Base-by-base conservation (phyloP, 2,797 vertebrate genomes). In the Apogon hyalosoma region DNA sequence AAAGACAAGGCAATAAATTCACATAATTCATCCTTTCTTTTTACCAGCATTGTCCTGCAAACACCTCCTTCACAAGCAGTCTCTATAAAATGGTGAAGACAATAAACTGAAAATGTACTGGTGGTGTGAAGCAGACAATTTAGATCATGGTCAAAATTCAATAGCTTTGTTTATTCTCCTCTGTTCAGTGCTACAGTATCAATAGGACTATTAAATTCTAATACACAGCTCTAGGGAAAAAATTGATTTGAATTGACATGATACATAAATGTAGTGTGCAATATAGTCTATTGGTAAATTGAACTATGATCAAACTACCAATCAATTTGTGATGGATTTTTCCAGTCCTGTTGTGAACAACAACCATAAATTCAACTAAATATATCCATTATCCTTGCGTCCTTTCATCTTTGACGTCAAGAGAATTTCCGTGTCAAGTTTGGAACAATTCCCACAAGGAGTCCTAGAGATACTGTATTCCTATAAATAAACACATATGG, bases 1-100 rank as follows among this genome's bases (percentile, higher is more conserved):
- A 39, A 48, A 59, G 24, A 16, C 11, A 24, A n/a, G 42, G 10
- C 16, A 41, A 15, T 19, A 58, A 60, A 24, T 46, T 62, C 12
- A 14, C 11, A 45, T 21, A 45, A 46, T 63, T 64, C 13, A 16
- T 41, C 24, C n/a, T 46, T 13, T 45, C 3, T 19, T 47, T 36
- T 12, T 19, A 2, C 31, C 12, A 5, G 8, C 47, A 57, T 40
- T 41, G 15, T 69, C 33, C 40, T 47, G 11, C 15, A 43, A 38
- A 58, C 45, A 7, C 14, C 11, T 40, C 24, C 21, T 28, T 48
- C 11, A 40, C 15, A 19, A 45, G 51, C 45, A 42, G 8, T 53
- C n/a, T 40, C 18, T 39, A 56, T 61, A 42, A 61, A 55, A 50
- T 12, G 12, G 16, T 12, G 12, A 16, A 39, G 40, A 31, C 18